These are phyloP conservation scores for Drosophila kepulauana DNA, from an alignment of 1,140 invertebrate species.

Conservation along the genomic window DNA sequence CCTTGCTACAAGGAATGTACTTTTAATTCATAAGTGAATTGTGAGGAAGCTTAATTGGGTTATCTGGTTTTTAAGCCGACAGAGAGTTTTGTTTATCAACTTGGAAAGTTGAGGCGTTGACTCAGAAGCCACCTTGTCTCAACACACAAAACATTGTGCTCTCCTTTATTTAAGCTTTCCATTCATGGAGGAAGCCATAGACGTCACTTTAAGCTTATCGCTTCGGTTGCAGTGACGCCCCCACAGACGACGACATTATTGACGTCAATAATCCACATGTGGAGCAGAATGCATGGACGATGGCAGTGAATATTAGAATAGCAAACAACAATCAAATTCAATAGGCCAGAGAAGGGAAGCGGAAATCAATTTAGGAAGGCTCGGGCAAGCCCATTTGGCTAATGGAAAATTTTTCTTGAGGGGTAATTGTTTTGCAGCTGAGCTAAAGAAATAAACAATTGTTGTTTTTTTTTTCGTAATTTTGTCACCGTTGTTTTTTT, in stretches of 20 bases:
- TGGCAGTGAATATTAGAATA: conserved; percentile 1
- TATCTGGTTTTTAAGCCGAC: conserved; percentile 7
- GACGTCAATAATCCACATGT: conserved; percentile 31
- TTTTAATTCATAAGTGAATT: conserved; percentile 22
- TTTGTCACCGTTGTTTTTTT: conserved; percentile 85
- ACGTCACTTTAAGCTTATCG: conserved; percentile 26
- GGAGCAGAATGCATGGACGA: conserved; percentile 3
- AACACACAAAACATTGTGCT: background rate
- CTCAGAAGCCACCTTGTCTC: background rate
- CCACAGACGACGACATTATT: conserved; percentile 1
- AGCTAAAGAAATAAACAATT: conserved; percentile 23
- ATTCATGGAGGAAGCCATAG: background rate
- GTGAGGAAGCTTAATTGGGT: conserved; percentile 21
- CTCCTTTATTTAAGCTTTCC: background rate
- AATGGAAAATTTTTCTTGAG: background rate
- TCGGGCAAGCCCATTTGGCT: conserved; percentile 3
- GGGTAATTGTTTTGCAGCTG: background rate
- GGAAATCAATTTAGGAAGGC: conserved; percentile 28
- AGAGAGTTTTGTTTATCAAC: conserved; percentile 6
- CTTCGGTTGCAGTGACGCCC: conserved; percentile 20
- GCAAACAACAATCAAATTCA: conserved; percentile 15
- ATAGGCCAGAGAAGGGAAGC: background rate
- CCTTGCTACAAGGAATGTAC: background rate
- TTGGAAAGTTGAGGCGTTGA: background rate
- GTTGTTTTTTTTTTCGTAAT: conserved; percentile 78